Evolutionary conservation across 2,113 vertebrate species (phyloP).

Genomic region (Sciurus niger): DNA sequence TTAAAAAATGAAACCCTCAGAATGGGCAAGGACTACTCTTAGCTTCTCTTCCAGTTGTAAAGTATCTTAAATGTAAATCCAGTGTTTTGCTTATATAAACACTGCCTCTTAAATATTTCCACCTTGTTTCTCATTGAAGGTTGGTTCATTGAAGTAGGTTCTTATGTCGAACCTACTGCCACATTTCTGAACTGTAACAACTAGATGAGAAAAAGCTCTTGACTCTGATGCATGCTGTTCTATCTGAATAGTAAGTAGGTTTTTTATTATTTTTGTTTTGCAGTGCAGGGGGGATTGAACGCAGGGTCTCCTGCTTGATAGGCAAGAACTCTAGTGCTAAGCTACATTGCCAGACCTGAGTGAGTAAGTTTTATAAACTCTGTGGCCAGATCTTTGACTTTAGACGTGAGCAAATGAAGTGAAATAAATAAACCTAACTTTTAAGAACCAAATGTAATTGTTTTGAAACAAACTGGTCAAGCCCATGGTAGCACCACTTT

Average conservation of each 20-base stretch:
- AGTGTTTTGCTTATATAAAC: not conserved
- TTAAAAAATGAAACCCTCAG: not conserved
- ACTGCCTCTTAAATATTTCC: not conserved
- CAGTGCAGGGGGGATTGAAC: too few relatives aligned
- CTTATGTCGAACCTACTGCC: not conserved
- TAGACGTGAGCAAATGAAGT: not conserved
- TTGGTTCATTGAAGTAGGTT: too few relatives aligned
- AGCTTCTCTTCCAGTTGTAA: not conserved
- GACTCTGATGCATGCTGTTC: not conserved
- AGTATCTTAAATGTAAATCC: not conserved
- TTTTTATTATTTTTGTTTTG: too few relatives aligned
- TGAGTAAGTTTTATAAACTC: not conserved
- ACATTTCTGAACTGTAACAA: not conserved
- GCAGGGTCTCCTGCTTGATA: too few relatives aligned
- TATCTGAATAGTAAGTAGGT: not conserved
- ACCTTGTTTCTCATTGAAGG: not conserved
- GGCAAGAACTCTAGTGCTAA: too few relatives aligned
- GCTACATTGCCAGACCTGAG: too few relatives aligned
- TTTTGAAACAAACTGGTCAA: conserved; percentile 9
- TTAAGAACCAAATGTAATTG: not conserved
- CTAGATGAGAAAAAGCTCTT: not conserved
- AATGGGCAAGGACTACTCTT: not conserved
- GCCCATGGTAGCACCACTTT: not conserved
- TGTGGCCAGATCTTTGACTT: not conserved
- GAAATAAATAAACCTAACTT: not conserved